Percentiles rank a stretch among this genome's conserved stretches.
phyloP scores from a whole-genome alignment of 2,888 invertebrate species.

The Galeruca laticollis region DNA sequence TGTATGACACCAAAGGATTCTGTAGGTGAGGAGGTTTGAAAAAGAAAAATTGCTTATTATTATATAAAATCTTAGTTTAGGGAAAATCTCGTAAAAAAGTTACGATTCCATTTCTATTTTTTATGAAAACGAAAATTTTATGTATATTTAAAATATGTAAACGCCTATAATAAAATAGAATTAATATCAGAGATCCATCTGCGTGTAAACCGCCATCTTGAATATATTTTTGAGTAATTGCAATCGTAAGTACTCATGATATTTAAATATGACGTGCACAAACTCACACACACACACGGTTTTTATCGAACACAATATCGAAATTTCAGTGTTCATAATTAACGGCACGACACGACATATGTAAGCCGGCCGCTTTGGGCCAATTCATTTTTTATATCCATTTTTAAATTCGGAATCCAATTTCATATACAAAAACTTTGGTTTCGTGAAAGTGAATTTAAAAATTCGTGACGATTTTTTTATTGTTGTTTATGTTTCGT shows the following conservation, averaged over 20 bases:
- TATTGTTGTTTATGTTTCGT: too few species aligned
- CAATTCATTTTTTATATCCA: slow-evolving; percentile 20
- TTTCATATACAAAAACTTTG: background rate
- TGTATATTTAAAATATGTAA: too few species aligned
- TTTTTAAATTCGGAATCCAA: slow-evolving; percentile 18
- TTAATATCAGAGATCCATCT: slow-evolving; percentile 46
- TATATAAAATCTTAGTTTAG: too few species aligned
- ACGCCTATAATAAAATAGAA: slow-evolving; percentile 44
- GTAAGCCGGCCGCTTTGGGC: slow-evolving; percentile 23
- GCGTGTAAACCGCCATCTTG: slow-evolving; percentile 58
- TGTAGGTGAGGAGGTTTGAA: too few species aligned
- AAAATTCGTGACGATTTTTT: slow-evolving; percentile 6
- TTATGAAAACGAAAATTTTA: too few species aligned
- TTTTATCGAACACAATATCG: slow-evolving; percentile 60
- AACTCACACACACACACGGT: too few species aligned
- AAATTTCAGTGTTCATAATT: slow-evolving; percentile 57
- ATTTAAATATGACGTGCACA: slow-evolving; percentile 61
- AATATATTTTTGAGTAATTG: slow-evolving; percentile 58
- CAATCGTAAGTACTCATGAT: slow-evolving; percentile 58
- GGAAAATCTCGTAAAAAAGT: too few species aligned
- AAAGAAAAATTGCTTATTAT: too few species aligned
- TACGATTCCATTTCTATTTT: too few species aligned
- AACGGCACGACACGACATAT: slow-evolving; percentile 55
- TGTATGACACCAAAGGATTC: too few species aligned
- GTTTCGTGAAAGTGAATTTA: slow-evolving; percentile 14